phyloP scores from a whole-genome alignment of 2,888 invertebrate genomes.

The Thymelicus sylvestris region DNA sequence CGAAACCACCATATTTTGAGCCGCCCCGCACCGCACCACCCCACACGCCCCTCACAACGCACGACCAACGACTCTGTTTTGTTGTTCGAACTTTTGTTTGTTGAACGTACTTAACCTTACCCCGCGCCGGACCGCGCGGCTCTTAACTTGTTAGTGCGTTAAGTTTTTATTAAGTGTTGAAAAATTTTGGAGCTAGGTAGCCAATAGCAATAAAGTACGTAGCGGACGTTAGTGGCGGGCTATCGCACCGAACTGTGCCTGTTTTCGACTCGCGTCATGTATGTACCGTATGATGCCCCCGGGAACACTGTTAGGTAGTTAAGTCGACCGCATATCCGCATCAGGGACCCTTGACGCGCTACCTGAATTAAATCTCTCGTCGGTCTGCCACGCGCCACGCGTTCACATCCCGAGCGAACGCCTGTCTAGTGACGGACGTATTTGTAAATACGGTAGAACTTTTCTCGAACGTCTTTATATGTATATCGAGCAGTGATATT shows the following conservation, averaged over 20 bases:
- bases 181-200: conserved; percentile 68
- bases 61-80: conserved; percentile 34
- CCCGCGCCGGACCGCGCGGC: conserved; percentile 43
- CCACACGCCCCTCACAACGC: conserved; percentile 32
- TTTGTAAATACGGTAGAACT: conserved; percentile 71
- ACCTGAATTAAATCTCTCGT: conserved; percentile 20
- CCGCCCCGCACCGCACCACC: conserved; percentile 45
- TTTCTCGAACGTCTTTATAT: conserved; percentile 62
- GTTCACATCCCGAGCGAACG: conserved; percentile 52
- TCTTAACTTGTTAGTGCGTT: conserved; percentile 36
- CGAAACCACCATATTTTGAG: conserved; percentile 76
- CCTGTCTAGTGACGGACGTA: conserved; percentile 63
- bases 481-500: conserved; percentile 79
- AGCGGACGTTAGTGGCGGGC: conserved; percentile 53
- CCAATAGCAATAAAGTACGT: conserved; percentile 66
- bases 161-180: conserved; percentile 69
- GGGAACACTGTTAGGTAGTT: conserved; percentile 48
- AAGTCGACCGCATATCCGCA: conserved; percentile 46
- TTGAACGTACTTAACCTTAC: conserved; percentile 61
- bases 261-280: conserved; percentile 39
- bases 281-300: conserved; percentile 37
- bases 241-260: conserved; percentile 67
- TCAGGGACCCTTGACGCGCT: conserved; percentile 23
- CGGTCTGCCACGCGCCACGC: conserved; percentile 50
- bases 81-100: conserved; percentile 42